Percentiles rank a stretch among this genome's conserved stretches.
These are phyloP conservation scores for Periparus ater DNA, from an alignment of 2,797 vertebrate species.

Conservation along the genomic window DNA sequence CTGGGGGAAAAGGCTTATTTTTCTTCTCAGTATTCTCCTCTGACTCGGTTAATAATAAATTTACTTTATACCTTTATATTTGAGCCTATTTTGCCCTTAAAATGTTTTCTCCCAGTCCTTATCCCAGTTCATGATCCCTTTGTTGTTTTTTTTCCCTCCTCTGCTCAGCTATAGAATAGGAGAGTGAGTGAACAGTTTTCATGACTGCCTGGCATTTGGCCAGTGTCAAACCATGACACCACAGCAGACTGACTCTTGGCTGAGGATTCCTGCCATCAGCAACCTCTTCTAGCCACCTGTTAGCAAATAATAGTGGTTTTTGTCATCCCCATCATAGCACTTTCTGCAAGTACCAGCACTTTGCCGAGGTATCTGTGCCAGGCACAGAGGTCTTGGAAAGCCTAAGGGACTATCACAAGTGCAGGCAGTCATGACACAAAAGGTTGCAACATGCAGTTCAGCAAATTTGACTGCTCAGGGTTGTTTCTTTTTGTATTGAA, in stretches of 20 bases:
- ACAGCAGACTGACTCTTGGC: neutral
- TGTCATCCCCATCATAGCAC: neutral
- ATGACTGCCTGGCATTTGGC: neutral
- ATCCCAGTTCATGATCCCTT: neutral
- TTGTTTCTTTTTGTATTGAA: neutral
- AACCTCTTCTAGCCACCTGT: neutral
- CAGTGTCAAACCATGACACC: neutral
- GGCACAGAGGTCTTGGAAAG: neutral
- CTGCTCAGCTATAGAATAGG: neutral
- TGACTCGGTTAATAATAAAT: neutral
- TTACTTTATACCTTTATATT: neutral
- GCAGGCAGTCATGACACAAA: accelerated
- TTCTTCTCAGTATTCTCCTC: neutral
- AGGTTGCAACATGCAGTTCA: neutral
- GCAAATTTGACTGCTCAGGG: neutral
- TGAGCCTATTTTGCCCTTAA: neutral
- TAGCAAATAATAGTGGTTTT: neutral
- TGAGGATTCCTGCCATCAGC: neutral
- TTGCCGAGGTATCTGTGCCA: neutral
- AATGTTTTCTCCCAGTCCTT: neutral
- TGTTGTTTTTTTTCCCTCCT: neutral
- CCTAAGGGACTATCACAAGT: neutral
- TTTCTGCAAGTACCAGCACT: neutral
- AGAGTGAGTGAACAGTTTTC: neutral
- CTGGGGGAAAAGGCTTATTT: neutral